Evolutionary conservation across 1,140 invertebrate species (phyloP).

Genomic region (Bombus impatiens): DNA sequence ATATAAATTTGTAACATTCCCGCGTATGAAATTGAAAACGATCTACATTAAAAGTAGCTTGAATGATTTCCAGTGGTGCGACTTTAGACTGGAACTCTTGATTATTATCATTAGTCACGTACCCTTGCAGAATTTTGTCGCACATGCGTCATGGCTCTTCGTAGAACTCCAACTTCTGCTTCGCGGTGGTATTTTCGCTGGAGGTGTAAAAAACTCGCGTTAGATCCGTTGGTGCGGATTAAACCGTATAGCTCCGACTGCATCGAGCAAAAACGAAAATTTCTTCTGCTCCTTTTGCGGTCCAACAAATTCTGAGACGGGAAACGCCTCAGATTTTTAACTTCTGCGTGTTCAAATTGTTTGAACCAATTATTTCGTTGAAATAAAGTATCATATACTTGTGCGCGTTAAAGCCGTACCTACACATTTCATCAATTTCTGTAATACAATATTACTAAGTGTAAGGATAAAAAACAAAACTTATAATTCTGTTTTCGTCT

Average conservation of each 20-base stretch:
- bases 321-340: constrained; percentile 61
- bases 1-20: neutral
- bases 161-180: constrained; percentile 39
- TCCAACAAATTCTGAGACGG: constrained; percentile 45
- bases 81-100: constrained; percentile 20
- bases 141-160: constrained; percentile 59
- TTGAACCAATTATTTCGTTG: constrained; percentile 28
- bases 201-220: constrained; percentile 57
- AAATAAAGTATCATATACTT: neutral
- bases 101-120: constrained; percentile 61
- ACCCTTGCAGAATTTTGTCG: constrained; percentile 57
- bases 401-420: neutral
- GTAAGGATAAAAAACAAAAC: neutral
- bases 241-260: constrained; percentile 55
- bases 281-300: constrained; percentile 55
- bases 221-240: constrained; percentile 67
- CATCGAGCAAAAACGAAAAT: constrained; percentile 45
- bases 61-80: constrained; percentile 30
- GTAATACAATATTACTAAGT: neutral
- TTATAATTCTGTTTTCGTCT: neutral
- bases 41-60: neutral
- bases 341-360: constrained; percentile 20
- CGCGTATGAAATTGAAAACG: neutral
- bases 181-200: constrained; percentile 63
- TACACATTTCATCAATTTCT: neutral